Conservation (phyloP, 2,888 invertebrate genomes). For the Scelioninae gen. 1 region DNA sequence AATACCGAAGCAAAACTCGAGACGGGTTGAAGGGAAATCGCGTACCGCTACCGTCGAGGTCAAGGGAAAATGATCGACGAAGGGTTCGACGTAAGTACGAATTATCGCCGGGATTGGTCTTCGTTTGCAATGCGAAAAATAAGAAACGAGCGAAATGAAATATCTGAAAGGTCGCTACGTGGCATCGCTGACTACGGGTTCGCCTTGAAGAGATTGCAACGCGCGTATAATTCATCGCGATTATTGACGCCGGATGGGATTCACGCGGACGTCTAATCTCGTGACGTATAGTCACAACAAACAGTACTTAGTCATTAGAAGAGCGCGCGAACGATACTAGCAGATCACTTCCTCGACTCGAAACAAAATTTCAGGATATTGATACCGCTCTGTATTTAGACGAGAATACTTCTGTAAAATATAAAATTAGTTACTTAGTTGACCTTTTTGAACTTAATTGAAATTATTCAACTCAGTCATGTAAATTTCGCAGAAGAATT, state of each 20-base stretch:
- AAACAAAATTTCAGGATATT: neutral
- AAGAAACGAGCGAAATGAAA: slow-evolving; percentile 63
- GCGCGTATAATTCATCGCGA: slow-evolving; percentile 70
- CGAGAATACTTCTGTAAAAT: too few species aligned
- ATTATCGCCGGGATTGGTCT: slow-evolving; percentile 58
- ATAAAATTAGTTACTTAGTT: too few species aligned
- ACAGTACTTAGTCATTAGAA: slow-evolving; percentile 67
- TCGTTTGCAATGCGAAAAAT: slow-evolving; percentile 46
- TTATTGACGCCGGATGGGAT: slow-evolving; percentile 65
- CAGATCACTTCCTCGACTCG: slow-evolving; percentile 26
- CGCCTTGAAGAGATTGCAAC: slow-evolving; percentile 67
- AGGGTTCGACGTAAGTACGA: slow-evolving; percentile 81
- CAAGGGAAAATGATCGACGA: slow-evolving; percentile 80
- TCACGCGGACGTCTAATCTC: slow-evolving; percentile 66
- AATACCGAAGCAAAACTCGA: slow-evolving; percentile 22
- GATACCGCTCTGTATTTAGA: neutral
- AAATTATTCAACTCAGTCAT: too few species aligned
- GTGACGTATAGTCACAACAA: slow-evolving; percentile 66
- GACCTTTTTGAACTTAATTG: too few species aligned
- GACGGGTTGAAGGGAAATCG: slow-evolving; percentile 26
- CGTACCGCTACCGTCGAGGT: slow-evolving; percentile 37
- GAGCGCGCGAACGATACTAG: slow-evolving; percentile 16
- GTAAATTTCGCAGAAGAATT: too few species aligned
- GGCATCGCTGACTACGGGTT: slow-evolving; percentile 60
- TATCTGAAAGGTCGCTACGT: slow-evolving; percentile 71